phyloP scores from a whole-genome alignment of 2,888 invertebrate genomes.

The Nezara viridula region DNA sequence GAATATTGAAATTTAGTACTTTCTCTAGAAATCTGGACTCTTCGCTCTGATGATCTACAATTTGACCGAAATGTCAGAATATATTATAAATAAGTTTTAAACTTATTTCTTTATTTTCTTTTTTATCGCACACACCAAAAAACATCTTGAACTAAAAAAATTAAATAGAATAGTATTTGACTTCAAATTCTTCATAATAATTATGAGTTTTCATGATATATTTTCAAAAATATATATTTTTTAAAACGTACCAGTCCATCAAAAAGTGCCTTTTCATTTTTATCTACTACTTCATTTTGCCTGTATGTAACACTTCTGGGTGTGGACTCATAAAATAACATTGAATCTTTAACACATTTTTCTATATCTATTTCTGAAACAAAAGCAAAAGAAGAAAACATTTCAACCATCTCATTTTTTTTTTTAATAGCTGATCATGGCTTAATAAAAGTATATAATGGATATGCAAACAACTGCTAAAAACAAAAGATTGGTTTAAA shows the following conservation, averaged over 20 bases:
- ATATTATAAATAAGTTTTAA: too few species aligned
- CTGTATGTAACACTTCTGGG: conserved; percentile 91
- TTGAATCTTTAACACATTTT: conserved; percentile 89
- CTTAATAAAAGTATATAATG: not conserved
- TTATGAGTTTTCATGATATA: not conserved
- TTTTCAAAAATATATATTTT: not conserved
- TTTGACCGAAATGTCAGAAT: too few species aligned
- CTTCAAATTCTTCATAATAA: not conserved
- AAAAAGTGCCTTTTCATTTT: conserved; percentile 66
- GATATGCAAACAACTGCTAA: not conserved
- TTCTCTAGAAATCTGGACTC: too few species aligned
- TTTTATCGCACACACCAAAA: too few species aligned
- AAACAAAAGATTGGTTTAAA: not conserved
- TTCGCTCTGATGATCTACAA: too few species aligned
- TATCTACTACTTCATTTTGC: conserved; percentile 75
- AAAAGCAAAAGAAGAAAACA: not conserved
- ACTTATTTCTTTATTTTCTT: too few species aligned
- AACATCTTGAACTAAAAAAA: not conserved
- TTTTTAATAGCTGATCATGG: not conserved
- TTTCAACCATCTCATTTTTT: not conserved
- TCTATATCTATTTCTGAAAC: conserved; percentile 90
- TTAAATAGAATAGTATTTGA: not conserved
- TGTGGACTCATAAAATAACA: conserved; percentile 86
- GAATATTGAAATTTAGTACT: too few species aligned
- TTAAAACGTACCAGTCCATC: conserved; percentile 66